A percentile compares a stretch with the other conserved stretches of the same genome.
Conservation (phyloP, 2,797 vertebrate genomes). For the Leptodactylus fallax region DNA sequence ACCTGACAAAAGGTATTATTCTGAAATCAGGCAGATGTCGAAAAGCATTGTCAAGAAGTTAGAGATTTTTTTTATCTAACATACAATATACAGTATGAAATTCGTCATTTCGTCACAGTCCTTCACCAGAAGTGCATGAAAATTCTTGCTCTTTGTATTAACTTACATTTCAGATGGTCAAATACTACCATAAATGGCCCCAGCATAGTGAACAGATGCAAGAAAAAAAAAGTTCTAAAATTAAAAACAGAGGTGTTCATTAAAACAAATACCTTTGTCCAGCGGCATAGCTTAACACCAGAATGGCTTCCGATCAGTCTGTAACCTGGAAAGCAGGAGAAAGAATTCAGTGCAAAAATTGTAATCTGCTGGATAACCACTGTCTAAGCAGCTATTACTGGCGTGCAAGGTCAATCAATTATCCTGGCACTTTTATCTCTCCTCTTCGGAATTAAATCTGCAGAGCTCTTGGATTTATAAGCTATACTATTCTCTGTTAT, state of each 20-base stretch:
- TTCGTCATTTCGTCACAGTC: too few relatives aligned
- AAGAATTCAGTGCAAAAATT: neutral
- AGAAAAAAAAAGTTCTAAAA: neutral
- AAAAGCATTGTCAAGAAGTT: too few relatives aligned
- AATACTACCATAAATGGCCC: neutral
- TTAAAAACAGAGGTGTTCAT: constrained; percentile 11
- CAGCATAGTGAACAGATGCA: neutral
- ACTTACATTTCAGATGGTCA: neutral
- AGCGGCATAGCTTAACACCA: constrained; percentile 94
- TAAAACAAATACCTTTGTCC: constrained; percentile 88
- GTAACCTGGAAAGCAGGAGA: constrained; percentile 80
- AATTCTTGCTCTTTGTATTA: too few relatives aligned
- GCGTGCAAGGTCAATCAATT: constrained; percentile 25
- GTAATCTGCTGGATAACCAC: constrained; percentile 2
- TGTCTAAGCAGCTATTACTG: neutral
- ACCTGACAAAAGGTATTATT: too few relatives aligned
- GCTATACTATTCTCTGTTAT: constrained; percentile 23
- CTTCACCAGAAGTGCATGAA: too few relatives aligned
- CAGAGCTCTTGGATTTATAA: constrained; percentile 48
- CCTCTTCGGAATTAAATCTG: constrained; percentile 40
- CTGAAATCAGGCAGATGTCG: too few relatives aligned
- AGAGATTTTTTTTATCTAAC: too few relatives aligned
- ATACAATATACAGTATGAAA: too few relatives aligned
- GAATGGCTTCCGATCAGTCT: constrained; percentile 94
- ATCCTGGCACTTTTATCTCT: neutral